Evolutionary conservation across 2,797 vertebrate genomes (phyloP).

Genomic region (Cynopterus sphinx): DNA sequence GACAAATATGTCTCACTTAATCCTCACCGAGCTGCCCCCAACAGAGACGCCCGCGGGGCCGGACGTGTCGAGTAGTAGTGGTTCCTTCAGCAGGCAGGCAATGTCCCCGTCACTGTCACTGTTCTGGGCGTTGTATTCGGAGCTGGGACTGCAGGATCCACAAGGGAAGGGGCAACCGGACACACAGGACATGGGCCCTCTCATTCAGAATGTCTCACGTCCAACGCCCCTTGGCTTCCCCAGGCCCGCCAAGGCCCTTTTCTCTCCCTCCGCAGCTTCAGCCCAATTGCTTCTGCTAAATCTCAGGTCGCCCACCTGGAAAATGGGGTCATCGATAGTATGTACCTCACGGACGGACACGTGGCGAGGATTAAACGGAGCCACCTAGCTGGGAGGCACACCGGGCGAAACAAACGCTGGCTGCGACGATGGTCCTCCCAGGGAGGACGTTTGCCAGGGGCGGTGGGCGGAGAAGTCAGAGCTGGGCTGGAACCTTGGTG

Average conservation of each 20-base stretch:
- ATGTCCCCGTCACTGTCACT: neutral
- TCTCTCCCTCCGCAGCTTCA: neutral
- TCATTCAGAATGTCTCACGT: neutral
- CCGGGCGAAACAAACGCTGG: neutral
- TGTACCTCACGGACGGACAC: neutral
- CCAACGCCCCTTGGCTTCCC: neutral
- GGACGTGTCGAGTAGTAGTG: neutral
- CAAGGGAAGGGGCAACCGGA: neutral
- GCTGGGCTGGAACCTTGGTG: neutral
- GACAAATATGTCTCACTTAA: conserved; percentile 70
- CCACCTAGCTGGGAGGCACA: neutral
- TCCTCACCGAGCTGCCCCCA: conserved; percentile 32
- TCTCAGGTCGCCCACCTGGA: neutral
- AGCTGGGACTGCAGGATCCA: neutral
- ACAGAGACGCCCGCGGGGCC: neutral
- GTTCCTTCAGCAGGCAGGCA: neutral
- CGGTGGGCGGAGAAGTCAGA: neutral
- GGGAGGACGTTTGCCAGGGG: neutral
- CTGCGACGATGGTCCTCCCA: neutral
- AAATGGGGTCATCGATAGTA: neutral
- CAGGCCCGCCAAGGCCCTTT: neutral
- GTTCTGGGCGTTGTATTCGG: neutral
- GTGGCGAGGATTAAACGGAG: neutral
- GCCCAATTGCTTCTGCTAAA: neutral
- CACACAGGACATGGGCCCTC: neutral